Evolutionary conservation across 2,797 vertebrate species (phyloP).

Genomic region (Muscicapa striata): DNA sequence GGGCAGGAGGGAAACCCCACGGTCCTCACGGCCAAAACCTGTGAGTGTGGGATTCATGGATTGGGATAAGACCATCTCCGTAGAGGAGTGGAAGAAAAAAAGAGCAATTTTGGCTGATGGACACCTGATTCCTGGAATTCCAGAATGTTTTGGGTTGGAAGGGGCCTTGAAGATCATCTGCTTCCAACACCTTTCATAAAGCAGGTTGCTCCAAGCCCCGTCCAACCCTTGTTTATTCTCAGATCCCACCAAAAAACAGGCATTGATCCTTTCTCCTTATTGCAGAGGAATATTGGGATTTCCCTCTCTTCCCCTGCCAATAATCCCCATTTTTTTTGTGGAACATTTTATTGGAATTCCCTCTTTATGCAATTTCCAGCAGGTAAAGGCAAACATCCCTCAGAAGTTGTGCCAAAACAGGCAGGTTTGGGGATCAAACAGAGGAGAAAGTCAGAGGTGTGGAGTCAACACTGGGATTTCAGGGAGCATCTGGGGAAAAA

Average conservation of each 20-base stretch:
- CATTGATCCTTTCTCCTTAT: neutral
- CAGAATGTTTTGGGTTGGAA: neutral
- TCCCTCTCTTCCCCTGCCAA: neutral
- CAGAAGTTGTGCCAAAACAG: fast-evolving
- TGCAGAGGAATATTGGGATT: neutral
- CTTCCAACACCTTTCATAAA: neutral
- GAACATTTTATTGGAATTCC: neutral
- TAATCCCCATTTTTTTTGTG: neutral
- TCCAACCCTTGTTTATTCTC: neutral
- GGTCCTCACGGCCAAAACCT: constrained; percentile 81
- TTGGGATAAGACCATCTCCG: neutral
- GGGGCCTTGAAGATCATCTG: neutral
- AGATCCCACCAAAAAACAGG: neutral
- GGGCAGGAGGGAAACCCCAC: constrained; percentile 79
- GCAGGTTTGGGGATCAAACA: neutral
- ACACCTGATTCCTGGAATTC: neutral
- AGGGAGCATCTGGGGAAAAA: neutral
- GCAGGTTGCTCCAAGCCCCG: neutral
- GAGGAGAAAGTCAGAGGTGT: neutral
- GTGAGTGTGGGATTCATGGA: constrained; percentile 72
- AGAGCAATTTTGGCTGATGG: too few species aligned
- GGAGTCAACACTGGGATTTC: neutral
- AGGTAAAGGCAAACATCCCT: neutral
- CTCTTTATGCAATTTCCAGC: neutral
- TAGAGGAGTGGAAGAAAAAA: neutral